phyloP scores from a whole-genome alignment of 2,113 vertebrate species.

The Onychorhynchus coronatus region DNA sequence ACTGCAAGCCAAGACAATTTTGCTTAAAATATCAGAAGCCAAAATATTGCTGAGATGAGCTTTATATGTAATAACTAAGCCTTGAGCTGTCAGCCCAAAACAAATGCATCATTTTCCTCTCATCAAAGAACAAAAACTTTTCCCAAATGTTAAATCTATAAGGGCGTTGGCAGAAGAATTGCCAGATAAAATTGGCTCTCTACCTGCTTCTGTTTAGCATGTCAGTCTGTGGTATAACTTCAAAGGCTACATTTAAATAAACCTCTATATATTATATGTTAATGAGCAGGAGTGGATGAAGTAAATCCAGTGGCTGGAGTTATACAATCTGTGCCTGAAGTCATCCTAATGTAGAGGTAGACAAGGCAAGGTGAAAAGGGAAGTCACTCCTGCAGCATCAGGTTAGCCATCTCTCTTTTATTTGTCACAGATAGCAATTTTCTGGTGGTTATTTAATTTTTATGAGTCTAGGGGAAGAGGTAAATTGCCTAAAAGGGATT shows the following conservation, averaged over 20 bases:
- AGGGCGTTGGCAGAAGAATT: not conserved
- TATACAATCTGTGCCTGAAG: not conserved
- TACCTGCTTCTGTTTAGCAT: not conserved
- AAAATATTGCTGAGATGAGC: constrained; percentile 44
- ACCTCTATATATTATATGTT: not conserved
- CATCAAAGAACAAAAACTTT: constrained; percentile 19
- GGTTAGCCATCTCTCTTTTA: not conserved
- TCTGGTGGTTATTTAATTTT: not conserved
- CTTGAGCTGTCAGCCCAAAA: constrained; percentile 23
- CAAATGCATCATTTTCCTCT: constrained; percentile 20
- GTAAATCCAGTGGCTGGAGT: not conserved
- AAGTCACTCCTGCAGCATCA: not conserved
- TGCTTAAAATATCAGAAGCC: constrained; percentile 33
- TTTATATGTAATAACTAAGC: constrained; percentile 35
- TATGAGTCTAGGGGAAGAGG: not conserved
- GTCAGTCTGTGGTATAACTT: not conserved
- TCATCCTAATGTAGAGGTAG: not conserved
- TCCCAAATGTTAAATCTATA: not conserved
- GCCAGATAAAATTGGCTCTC: not conserved
- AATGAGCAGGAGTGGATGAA: not conserved
- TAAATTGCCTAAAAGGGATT: not conserved
- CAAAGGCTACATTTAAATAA: not conserved
- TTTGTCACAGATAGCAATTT: not conserved
- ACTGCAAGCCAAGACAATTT: constrained; percentile 29
- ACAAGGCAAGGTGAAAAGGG: not conserved